Evolutionary conservation across 2,797 vertebrate species (phyloP), one percentile per base, ranked within the genome.

Genomic region (Ctenopoma kingsleyae): DNA sequence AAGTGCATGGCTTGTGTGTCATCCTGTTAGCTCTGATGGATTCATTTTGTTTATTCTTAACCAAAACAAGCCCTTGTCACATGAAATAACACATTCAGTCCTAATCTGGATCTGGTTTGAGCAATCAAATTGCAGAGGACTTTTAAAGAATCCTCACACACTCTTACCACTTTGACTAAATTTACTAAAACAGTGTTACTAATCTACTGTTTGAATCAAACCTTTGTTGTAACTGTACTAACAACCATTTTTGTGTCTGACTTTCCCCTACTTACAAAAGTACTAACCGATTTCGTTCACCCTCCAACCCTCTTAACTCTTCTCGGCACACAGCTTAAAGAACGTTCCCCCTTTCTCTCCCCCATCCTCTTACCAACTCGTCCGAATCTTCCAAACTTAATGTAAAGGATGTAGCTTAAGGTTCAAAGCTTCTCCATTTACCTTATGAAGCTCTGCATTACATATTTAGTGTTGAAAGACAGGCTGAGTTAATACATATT

Each of bases 171-270:
- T 84, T 54, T 59, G 54, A 91, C 90, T 79, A 93, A 94, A 92
- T 92, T 91, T 85, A 92, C 90, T 91, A 92, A 93, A 94, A 92
- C 85, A 75, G 74, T 90, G 87, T 94, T 92, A 94, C 94, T 94
- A 94, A 95, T 94, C 85, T 89, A 82, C 80, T 91, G 87, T 93
- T 92, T 88, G 80, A 93, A 93, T 88, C 85, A 93, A 94, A 94
- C 87, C 89, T 93, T 91, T 93, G 93, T 94, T 94, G 87, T 95
- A 94, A 95, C 93, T 93, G 93, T 95, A 95, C 95, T 95, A 95
- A 95, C 95, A 95, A 94, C 94, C 95, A 95, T 95, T 95, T 95
- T 95, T 95, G 94, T 95, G 95, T 95, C 95, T 95, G 95, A 94
- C 93, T 95, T 84, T 88, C 92, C 94, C 92, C 93, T 92, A 92